Evolutionary conservation across 2,797 vertebrate genomes (phyloP).

Genomic region (Lophius americanus): DNA sequence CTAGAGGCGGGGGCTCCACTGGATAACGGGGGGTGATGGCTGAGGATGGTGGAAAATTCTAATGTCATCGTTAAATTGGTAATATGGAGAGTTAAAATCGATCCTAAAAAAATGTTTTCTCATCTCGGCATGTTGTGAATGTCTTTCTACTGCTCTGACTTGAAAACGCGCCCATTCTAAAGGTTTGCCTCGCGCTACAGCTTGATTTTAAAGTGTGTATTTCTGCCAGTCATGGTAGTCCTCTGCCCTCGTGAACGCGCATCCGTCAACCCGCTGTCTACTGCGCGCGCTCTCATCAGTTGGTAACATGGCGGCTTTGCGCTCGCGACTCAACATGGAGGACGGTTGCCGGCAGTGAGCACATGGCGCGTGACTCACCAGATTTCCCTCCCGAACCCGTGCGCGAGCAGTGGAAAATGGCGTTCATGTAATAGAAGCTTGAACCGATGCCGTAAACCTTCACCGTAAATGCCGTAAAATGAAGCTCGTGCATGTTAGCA

Average conservation of each 20-base stretch:
- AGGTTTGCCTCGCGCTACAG: too few species aligned
- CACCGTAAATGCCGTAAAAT: too few species aligned
- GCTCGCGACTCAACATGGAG: slow-evolving; percentile 77
- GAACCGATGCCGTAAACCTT: too few species aligned
- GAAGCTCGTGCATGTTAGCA: too few species aligned
- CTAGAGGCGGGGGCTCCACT: too few species aligned
- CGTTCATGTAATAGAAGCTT: neutral
- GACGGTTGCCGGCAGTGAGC: slow-evolving; percentile 40
- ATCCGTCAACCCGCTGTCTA: slow-evolving; percentile 10
- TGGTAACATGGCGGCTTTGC: slow-evolving; percentile 80
- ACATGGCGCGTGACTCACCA: slow-evolving; percentile 59
- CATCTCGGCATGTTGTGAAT: too few species aligned
- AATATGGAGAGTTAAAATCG: too few species aligned
- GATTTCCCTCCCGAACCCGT: neutral
- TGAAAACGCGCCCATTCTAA: neutral
- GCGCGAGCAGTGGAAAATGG: neutral
- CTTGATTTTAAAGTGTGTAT: slow-evolving; percentile 1
- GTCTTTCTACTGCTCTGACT: too few species aligned
- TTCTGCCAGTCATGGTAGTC: slow-evolving; percentile 54
- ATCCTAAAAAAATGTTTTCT: too few species aligned
- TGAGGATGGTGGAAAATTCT: too few species aligned
- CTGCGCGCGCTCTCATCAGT: slow-evolving; percentile 49
- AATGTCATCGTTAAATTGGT: too few species aligned
- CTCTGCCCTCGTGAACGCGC: slow-evolving; percentile 54
- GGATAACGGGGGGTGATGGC: too few species aligned